phyloP scores from a whole-genome alignment of 2,797 vertebrate genomes.

The Tangara arthus region DNA sequence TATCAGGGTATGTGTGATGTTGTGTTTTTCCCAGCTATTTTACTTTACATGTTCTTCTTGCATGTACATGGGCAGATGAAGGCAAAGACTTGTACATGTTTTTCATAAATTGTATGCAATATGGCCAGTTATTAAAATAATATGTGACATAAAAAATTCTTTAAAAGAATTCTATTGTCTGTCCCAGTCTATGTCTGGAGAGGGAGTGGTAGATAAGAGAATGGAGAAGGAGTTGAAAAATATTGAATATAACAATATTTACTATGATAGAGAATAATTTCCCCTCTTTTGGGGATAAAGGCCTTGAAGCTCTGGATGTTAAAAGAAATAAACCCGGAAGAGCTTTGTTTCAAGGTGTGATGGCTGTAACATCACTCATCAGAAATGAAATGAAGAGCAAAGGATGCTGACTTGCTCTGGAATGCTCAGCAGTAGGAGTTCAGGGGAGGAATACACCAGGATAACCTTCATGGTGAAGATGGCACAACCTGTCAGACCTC shows the following conservation, averaged over 20 bases:
- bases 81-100: neutral
- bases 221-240: neutral
- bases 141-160: neutral
- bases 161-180: neutral
- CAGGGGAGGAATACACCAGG: rapidly evolving
- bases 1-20: rapidly evolving
- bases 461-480: neutral
- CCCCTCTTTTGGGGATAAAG: neutral
- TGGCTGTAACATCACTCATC: neutral
- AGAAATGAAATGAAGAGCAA: neutral
- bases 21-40: neutral
- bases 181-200: rapidly evolving
- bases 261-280: neutral
- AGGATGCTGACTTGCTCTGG: neutral
- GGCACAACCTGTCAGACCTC: neutral
- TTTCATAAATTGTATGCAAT: neutral
- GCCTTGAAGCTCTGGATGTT: neutral
- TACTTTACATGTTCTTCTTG: neutral
- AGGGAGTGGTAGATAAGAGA: neutral
- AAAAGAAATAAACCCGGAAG: neutral
- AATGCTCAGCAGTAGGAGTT: neutral
- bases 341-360: neutral
- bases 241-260: neutral
- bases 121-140: neutral
- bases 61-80: neutral